Percentiles rank a stretch among this genome's conserved stretches.
These are phyloP conservation scores for Vireo altiloquus DNA, from an alignment of 2,113 vertebrate species.

Conservation along the genomic window DNA sequence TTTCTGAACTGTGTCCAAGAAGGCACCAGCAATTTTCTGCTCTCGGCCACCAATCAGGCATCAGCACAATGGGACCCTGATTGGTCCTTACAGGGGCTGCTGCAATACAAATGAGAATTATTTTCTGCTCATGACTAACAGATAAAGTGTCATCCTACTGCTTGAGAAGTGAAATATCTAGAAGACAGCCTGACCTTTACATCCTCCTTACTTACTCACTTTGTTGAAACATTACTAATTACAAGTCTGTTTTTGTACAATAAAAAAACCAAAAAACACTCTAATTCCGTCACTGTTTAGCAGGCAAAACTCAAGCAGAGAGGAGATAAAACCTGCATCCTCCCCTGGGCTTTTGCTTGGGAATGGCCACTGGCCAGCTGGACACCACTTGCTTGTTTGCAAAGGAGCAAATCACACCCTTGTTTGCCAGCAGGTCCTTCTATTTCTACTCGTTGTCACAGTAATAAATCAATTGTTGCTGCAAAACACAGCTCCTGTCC, in stretches of 20 bases:
- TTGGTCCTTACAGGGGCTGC: background rate
- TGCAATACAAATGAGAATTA: background rate
- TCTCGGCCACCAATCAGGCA: background rate
- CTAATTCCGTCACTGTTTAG: background rate
- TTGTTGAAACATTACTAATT: background rate
- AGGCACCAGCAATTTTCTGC: conserved; percentile 27
- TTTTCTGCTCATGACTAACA: conserved; percentile 21
- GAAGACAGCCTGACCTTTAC: background rate
- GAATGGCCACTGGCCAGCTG: conserved; percentile 36
- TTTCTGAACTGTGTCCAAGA: conserved; percentile 35
- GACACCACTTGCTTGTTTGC: background rate
- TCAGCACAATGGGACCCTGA: conserved; percentile 23
- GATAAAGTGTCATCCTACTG: background rate
- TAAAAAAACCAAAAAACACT: background rate
- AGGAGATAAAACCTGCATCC: background rate
- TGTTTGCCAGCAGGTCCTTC: conserved; percentile 33
- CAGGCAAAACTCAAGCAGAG: background rate
- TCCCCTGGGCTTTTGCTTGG: background rate
- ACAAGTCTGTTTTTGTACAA: background rate
- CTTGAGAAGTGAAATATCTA: background rate
- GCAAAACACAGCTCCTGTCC: conserved; percentile 39
- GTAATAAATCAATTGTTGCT: conserved; percentile 57
- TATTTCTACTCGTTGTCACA: conserved; percentile 54
- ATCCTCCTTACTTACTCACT: background rate
- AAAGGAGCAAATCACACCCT: conserved; percentile 30